Conservation (phyloP, 2,113 vertebrate genomes). For the Pelecanoides urinatrix region DNA sequence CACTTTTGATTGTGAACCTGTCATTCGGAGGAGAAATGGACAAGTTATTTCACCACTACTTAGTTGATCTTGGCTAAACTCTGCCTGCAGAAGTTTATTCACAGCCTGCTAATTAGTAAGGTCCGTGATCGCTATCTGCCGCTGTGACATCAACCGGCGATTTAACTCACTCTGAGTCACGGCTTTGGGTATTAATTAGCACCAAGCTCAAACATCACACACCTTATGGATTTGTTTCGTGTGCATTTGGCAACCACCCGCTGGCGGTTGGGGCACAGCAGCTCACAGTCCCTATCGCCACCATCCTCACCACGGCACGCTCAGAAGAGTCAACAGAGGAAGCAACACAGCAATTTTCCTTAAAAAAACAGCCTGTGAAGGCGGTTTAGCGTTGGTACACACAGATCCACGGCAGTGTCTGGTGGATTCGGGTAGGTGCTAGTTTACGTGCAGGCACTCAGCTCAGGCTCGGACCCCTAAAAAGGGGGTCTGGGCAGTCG, state of each 20-base stretch:
- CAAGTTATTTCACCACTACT: background rate
- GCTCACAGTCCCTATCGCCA: background rate
- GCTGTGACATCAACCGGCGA: background rate
- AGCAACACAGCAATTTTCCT: background rate
- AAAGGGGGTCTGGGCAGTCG: background rate
- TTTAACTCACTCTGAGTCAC: background rate
- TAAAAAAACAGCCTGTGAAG: background rate
- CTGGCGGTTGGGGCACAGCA: background rate
- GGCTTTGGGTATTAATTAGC: background rate
- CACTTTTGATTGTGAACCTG: background rate
- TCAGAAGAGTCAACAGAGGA: too few relatives aligned
- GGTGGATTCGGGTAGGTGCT: rapidly evolving
- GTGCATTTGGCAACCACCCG: background rate
- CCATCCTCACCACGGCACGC: rapidly evolving
- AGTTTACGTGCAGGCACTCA: rapidly evolving
- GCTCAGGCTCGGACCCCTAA: background rate
- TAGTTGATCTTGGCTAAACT: background rate
- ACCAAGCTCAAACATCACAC: background rate
- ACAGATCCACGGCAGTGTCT: background rate
- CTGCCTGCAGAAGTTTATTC: background rate
- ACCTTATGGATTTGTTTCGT: background rate
- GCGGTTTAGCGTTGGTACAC: rapidly evolving
- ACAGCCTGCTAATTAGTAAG: background rate
- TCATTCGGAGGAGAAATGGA: background rate
- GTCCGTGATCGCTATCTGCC: rapidly evolving